A percentile compares a stretch with the other conserved stretches of the same genome.
Evolutionary conservation across 64 coral and sea anemone species (phyloP).

Genomic region (Trachythela sp.): DNA sequence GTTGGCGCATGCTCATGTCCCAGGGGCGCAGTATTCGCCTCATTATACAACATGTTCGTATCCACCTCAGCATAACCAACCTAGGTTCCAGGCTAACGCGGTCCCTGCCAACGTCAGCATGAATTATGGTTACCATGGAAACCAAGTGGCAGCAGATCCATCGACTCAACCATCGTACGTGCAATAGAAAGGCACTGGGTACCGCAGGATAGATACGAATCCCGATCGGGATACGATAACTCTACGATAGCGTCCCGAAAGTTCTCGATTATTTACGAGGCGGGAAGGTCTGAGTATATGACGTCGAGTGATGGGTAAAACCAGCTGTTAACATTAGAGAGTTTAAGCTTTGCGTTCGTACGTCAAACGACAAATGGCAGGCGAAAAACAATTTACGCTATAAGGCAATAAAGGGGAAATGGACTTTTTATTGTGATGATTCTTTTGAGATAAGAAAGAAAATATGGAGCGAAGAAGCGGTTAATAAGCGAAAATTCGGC

Average conservation of each 20-base stretch:
- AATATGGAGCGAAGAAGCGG: too few species aligned
- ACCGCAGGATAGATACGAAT: too few species aligned
- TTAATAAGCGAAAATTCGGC: too few species aligned
- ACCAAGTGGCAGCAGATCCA: neutral
- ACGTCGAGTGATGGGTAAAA: neutral
- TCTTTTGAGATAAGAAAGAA: too few species aligned
- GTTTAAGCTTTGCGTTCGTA: too few species aligned
- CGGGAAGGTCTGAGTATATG: neutral
- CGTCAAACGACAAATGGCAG: too few species aligned
- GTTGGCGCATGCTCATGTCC: neutral
- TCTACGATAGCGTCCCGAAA: neutral
- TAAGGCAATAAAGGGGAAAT: too few species aligned
- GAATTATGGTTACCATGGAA: slow-evolving; percentile 17
- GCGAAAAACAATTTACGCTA: too few species aligned
- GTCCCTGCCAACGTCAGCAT: neutral
- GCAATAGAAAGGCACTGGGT: neutral
- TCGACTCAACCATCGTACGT: neutral
- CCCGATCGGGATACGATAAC: neutral
- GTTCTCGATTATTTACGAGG: too few species aligned
- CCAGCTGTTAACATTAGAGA: neutral
- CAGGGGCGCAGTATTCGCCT: neutral
- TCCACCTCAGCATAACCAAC: neutral
- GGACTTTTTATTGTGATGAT: too few species aligned
- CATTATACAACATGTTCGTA: slow-evolving; percentile 1
- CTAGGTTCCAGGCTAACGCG: slow-evolving; percentile 19